Evolutionary conservation across 2,888 invertebrate genomes (phyloP), one percentile per base, ranked within the genome.

Genomic region (Himalopsyche tibetana): DNA sequence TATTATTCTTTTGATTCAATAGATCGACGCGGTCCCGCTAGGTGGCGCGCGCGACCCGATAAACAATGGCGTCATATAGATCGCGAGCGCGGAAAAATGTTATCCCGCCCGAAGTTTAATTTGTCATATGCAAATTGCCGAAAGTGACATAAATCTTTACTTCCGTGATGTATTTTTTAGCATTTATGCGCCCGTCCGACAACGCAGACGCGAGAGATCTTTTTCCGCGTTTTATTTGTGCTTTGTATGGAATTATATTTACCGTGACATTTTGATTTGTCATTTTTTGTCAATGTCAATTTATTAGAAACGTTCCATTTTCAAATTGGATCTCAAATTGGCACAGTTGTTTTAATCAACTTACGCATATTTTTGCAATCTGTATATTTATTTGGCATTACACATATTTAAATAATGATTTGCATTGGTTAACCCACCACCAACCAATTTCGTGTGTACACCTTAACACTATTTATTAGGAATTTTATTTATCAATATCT

Each of bases 81-180:
- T 74, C 74, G 74, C 74, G 74, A 74, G 74, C 74, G 38, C 74
- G 74, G 74, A 74, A 74, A 80, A 80, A 42, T 80, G 79, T 81
- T 42, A 17, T 55, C 38, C 81, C 81, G 81, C 40, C 63, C 84
- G 81, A 81, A 84, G 81, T 81, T 84, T 84, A 84, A 84, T 84
- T 84, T 84, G 84, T 84, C 84, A 84, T 84, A 84, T 84, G 84
- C 80, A 81, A 84, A 84, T 84, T 81, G 84, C 84, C 55, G 80
- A 84, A 81, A 69, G 81, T 81, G 84, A 63, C 69, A 84, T 84
- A 84, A 84, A 84, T 84, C 84, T 84, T 81, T 56, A 56, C 84
- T 51, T 80, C 84, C 84, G 84, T 81, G 63, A 42, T 51, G 80
- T 80, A 45, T 80, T 80, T 42, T 80, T 74, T 74, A 74, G 74